phyloP scores from a whole-genome alignment of 2,113 vertebrate genomes.

The Chitala chitala region DNA sequence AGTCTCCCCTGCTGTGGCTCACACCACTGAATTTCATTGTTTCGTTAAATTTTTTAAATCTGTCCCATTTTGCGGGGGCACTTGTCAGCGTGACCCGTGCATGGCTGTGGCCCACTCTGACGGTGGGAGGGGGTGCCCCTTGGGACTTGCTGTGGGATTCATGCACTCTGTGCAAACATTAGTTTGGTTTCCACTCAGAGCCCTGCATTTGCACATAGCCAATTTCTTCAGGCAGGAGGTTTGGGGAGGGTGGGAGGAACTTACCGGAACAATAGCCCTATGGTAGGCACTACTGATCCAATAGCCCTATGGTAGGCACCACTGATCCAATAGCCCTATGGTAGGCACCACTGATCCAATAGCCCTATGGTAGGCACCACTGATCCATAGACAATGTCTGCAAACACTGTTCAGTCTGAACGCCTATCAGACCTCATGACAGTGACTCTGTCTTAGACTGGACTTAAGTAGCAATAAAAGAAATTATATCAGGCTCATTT shows the following conservation, averaged over 20 bases:
- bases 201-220: conserved; percentile 62
- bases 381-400: conserved; percentile 44
- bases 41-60: neutral
- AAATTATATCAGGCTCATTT: too few relatives aligned
- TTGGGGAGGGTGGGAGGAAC: too few relatives aligned
- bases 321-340: conserved; percentile 46
- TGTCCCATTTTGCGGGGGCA: neutral
- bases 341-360: conserved; percentile 47
- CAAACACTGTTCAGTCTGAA: neutral
- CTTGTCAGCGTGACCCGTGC: neutral
- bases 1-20: neutral
- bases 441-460: too few relatives aligned
- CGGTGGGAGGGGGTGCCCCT: conserved; percentile 37
- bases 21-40: neutral
- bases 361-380: conserved; percentile 35
- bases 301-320: conserved; percentile 27
- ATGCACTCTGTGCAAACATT: conserved; percentile 34
- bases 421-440: too few relatives aligned
- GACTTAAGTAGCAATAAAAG: too few relatives aligned
- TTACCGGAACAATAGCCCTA: conserved; percentile 47
- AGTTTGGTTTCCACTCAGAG: conserved; percentile 36
- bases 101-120: neutral
- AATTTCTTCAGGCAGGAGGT: conserved; percentile 46
- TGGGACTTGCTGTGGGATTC: conserved; percentile 31
- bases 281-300: conserved; percentile 53